Conservation (phyloP, 2,888 invertebrate genomes). For the Stenchaetothrips biformis region DNA sequence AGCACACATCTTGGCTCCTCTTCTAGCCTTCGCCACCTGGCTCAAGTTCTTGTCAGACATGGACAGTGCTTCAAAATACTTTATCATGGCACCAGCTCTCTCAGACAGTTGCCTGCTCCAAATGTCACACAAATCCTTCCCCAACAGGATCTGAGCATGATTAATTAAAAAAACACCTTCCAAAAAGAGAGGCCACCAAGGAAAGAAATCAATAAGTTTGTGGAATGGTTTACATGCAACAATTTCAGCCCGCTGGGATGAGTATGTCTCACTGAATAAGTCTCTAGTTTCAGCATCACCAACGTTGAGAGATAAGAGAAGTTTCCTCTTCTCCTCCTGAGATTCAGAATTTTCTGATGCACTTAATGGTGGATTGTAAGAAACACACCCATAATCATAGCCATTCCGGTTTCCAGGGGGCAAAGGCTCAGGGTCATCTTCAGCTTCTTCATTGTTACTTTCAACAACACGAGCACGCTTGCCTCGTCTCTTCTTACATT, state of each 20-base stretch:
- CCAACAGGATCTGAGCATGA: background rate
- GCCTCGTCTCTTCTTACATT: background rate
- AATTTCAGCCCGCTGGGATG: background rate
- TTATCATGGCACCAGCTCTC: too few species aligned
- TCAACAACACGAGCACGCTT: background rate
- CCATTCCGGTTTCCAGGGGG: background rate
- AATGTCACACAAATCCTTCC: background rate
- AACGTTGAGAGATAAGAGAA: background rate
- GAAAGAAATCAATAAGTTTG: background rate
- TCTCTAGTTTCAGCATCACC: background rate
- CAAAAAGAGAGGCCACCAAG: background rate
- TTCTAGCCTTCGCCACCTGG: too few species aligned
- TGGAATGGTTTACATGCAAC: background rate
- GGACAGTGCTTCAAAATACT: too few species aligned
- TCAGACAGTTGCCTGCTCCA: too few species aligned
- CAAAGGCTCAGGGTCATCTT: background rate
- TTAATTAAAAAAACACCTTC: background rate
- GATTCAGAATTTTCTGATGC: background rate
- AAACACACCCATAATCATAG: background rate
- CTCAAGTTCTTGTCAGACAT: too few species aligned
- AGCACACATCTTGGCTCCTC: too few species aligned
- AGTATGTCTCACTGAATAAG: background rate
- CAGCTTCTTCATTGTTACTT: background rate
- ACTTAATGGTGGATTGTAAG: background rate
- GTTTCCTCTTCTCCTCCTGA: background rate